Percentiles rank a stretch among this genome's conserved stretches.
Evolutionary conservation across 2,113 vertebrate genomes (phyloP).

Genomic region (Dromaius novaehollandiae): DNA sequence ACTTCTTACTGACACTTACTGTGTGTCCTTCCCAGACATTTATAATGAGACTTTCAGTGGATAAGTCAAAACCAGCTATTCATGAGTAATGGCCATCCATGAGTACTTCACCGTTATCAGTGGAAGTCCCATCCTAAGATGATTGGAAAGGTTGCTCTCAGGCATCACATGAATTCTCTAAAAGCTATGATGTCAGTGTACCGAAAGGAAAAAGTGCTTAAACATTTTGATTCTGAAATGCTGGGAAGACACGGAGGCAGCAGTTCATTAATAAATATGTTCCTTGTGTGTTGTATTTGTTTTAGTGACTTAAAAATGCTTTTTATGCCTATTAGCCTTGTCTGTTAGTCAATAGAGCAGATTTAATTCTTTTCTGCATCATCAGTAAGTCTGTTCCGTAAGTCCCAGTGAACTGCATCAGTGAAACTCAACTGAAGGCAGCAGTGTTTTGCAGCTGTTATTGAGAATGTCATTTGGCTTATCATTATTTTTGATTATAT

Average conservation of each 20-base stretch:
- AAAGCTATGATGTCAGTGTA: neutral
- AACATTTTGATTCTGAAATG: neutral
- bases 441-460: neutral
- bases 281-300: neutral
- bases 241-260: neutral
- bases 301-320: neutral
- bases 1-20: neutral
- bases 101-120: neutral
- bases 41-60: neutral
- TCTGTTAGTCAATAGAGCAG: neutral
- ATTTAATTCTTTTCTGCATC: neutral
- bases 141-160: neutral
- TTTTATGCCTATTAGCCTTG: neutral
- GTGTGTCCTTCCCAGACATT: neutral
- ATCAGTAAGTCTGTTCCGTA: neutral
- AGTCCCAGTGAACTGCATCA: neutral
- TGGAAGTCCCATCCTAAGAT: neutral
- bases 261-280: neutral
- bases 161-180: neutral
- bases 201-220: neutral
- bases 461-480: neutral
- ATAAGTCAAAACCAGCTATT: neutral
- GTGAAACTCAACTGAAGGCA: neutral
- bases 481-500: neutral
- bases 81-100: neutral